Evolutionary conservation across 23 tunicate species (phyloP).

Genomic region (Oikopleura dioica): DNA sequence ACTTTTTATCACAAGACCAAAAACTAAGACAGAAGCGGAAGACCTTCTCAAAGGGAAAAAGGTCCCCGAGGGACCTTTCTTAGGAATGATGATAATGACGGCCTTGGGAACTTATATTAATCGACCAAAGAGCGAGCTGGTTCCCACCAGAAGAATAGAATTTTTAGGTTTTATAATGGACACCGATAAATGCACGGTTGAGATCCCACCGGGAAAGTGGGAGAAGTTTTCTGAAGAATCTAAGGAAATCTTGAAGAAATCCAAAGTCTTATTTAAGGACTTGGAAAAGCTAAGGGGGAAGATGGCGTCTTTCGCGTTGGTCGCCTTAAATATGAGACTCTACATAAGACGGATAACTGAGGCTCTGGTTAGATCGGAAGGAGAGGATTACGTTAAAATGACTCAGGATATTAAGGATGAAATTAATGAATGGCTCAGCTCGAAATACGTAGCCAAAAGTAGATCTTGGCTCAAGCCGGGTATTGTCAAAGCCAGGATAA

Average conservation of each 20-base stretch:
- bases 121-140: neutral
- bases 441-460: neutral
- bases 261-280: neutral
- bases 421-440: neutral
- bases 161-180: neutral
- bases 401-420: neutral
- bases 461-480: neutral
- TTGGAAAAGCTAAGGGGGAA: neutral
- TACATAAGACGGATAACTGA: neutral
- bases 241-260: neutral
- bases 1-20: neutral
- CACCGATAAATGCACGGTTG: neutral
- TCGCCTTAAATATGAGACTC: neutral
- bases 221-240: neutral
- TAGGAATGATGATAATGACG: neutral
- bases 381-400: neutral
- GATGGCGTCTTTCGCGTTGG: neutral
- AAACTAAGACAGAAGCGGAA: neutral
- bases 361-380: neutral
- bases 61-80: neutral
- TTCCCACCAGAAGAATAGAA: neutral
- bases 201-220: neutral
- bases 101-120: neutral
- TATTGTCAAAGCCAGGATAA: too few species aligned
- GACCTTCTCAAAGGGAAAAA: neutral